Evolutionary conservation across 92 coral and sea anemone genomes (phyloP), one percentile per base, ranked within the genome.

Genomic region (Nematostella vectensis): DNA sequence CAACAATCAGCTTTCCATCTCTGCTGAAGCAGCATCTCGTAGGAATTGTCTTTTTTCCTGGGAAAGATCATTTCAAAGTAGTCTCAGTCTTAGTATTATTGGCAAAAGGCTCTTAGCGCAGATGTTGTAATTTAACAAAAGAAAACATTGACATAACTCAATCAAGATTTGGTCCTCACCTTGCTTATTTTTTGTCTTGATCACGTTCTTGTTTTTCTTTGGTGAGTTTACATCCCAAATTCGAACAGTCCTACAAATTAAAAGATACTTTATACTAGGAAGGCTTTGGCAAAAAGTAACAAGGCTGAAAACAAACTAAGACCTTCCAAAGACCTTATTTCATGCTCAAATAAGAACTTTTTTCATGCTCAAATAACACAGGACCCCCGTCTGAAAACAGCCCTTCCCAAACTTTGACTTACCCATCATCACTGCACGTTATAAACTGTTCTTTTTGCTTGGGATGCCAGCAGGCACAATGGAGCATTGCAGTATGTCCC

Each of bases 401-500:
- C n/a, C n/a, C n/a, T n/a, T n/a, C n/a, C n/a, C n/a, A n/a, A n/a
- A n/a, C n/a, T n/a, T 59, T 17, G 25, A 25, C 83, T 56, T 62
- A 91, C 98, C 98, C 98, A 64, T 91, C 98, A 71, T 91, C 95
- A 30, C 88, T 85, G 61, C 93, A 91, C 0, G 98, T 77, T 33
- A 91, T 83, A 54, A 91, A 91, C 57, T 91, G 86, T 9, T 91
- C 98, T 31, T 75, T 68, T 18, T 54, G 50, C 77, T 91, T 91
- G 9, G 98, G 98, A 59, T 91, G 66, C 98, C 98, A 91, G 55
- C 95, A 69, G n/a, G 89, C 95, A 64, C 83, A 58, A 65, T 91
- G 70, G 37, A 91, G 65, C 91, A 87, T 78, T 0, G 98, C 80
- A 39, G 82, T 96, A 68, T 91, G 98, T 23, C 98, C 98, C 81